A percentile compares a stretch with the other conserved stretches of the same genome.
Evolutionary conservation across 2,113 vertebrate genomes (phyloP).

Genomic region (Calonectris borealis): DNA sequence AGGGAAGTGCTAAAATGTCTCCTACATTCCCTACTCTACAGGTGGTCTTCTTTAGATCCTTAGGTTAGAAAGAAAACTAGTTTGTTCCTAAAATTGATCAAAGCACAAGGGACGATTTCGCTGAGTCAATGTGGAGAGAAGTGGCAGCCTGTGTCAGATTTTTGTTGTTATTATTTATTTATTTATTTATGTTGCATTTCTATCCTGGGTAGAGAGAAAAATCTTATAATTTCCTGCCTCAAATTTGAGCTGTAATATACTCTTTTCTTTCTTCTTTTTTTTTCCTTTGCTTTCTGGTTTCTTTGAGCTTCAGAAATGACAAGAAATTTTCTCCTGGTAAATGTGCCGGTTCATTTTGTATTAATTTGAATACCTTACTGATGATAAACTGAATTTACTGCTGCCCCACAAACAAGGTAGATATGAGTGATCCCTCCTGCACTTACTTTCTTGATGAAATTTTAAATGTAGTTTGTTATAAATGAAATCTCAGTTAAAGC

Average conservation of each 20-base stretch:
- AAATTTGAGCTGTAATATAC: neutral
- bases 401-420: neutral
- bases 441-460: neutral
- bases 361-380: neutral
- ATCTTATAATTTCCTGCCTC: neutral
- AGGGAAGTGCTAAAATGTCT: neutral
- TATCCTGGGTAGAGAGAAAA: neutral
- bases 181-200: neutral
- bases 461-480: neutral
- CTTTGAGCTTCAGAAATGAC: neutral
- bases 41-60: neutral
- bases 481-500: neutral
- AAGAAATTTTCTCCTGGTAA: neutral
- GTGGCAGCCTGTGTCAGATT: neutral
- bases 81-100: neutral
- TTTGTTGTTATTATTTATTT: neutral
- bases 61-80: neutral
- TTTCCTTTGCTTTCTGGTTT: neutral
- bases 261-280: neutral
- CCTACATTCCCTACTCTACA: neutral
- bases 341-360: neutral
- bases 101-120: neutral
- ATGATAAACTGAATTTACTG: neutral
- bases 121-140: neutral
- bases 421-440: neutral